Evolutionary conservation across 2,113 vertebrate genomes (phyloP).

Genomic region (Dicentrarchus labrax): DNA sequence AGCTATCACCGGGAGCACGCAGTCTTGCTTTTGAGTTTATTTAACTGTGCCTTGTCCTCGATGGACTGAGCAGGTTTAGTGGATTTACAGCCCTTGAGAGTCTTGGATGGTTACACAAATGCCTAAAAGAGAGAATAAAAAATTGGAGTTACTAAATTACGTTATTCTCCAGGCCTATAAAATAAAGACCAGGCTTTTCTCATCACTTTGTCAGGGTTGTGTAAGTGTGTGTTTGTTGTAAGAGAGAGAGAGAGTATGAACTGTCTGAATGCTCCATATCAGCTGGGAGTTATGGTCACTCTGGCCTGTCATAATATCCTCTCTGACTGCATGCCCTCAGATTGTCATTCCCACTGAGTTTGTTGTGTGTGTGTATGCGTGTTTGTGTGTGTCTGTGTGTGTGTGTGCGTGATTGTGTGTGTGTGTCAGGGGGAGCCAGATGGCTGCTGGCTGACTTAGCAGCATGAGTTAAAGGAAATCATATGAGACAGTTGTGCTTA

Average conservation of each 20-base stretch:
- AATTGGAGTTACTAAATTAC: constrained; percentile 12
- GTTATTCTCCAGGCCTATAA: background rate
- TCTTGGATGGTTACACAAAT: constrained; percentile 26
- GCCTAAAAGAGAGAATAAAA: constrained; percentile 9
- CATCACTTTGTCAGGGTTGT: constrained; percentile 2
- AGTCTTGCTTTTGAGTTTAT: constrained; percentile 14
- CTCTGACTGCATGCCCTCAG: constrained; percentile 48
- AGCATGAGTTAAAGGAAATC: constrained; percentile 63
- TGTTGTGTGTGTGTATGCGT: constrained; percentile 21
- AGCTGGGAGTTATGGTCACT: constrained; percentile 52
- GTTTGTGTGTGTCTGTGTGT: constrained; percentile 24
- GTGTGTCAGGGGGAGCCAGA: constrained; percentile 49
- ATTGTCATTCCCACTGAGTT: constrained; percentile 52
- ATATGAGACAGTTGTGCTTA: constrained; percentile 65
- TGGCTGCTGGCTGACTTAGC: constrained; percentile 64
- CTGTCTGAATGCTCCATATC: constrained; percentile 28
- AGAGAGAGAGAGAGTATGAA: constrained; percentile 12
- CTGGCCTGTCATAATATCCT: constrained; percentile 53
- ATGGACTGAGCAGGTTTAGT: constrained; percentile 20
- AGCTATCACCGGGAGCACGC: constrained; percentile 1
- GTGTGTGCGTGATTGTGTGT: constrained; percentile 13
- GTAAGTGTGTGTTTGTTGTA: constrained; percentile 16
- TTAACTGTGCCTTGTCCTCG: constrained; percentile 29
- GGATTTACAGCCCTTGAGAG: constrained; percentile 1
- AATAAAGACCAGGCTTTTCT: background rate